These are phyloP conservation scores for Siderastrea radians DNA, from an alignment of 92 coral and sea anemone species.

Conservation along the genomic window DNA sequence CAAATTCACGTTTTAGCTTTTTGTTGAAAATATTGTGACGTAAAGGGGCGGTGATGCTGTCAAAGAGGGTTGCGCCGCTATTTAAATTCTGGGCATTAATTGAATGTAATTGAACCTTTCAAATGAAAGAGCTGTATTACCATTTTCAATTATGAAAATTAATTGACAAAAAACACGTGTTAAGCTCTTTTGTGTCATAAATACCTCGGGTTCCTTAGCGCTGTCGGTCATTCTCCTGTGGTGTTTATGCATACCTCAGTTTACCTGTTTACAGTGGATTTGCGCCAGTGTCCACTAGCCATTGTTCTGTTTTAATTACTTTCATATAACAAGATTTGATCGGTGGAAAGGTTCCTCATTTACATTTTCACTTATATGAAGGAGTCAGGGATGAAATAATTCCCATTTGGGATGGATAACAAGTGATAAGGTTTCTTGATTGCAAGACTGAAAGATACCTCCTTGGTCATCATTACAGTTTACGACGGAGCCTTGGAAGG, in stretches of 20 bases:
- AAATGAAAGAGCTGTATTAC: slow-evolving; percentile 36
- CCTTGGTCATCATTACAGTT: neutral
- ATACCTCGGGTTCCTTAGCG: slow-evolving; percentile 16
- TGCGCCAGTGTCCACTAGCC: slow-evolving; percentile 9
- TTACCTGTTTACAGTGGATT: slow-evolving; percentile 34
- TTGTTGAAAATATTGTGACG: neutral
- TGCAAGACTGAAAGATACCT: slow-evolving; percentile 7
- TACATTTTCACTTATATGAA: slow-evolving; percentile 14
- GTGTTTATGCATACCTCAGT: slow-evolving; percentile 44
- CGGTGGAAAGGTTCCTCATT: slow-evolving; percentile 22
- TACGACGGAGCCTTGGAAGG: neutral
- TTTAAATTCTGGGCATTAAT: neutral
- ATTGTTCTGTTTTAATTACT: slow-evolving; percentile 52
- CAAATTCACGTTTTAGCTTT: neutral
- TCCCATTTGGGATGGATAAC: slow-evolving; percentile 8
- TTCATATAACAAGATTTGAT: slow-evolving; percentile 6
- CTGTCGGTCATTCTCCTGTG: neutral
- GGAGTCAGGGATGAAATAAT: neutral
- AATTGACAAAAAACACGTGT: slow-evolving; percentile 50
- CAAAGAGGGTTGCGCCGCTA: neutral
- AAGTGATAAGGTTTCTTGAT: slow-evolving; percentile 2
- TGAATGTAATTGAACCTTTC: slow-evolving; percentile 34
- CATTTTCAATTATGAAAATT: slow-evolving; percentile 21
- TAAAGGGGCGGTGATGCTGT: neutral
- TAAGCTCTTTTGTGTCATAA: slow-evolving; percentile 28